Evolutionary conservation across 2,113 vertebrate genomes (phyloP).

Genomic region (Chloebia gouldiae): DNA sequence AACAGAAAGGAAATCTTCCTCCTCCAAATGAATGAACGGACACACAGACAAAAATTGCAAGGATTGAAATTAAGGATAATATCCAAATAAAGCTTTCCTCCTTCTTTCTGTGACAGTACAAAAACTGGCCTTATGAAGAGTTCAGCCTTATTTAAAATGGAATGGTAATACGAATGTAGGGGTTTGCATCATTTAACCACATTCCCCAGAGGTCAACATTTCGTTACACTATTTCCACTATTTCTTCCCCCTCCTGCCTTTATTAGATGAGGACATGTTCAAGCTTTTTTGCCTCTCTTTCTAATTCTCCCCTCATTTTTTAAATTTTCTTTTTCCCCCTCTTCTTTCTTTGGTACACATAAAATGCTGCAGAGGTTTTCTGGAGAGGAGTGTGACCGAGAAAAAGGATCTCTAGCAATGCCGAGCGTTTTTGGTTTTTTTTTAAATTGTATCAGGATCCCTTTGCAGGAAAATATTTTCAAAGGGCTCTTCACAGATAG

Average conservation of each 20-base stretch:
- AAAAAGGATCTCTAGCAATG: background rate
- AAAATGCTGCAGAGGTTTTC: slow-evolving; percentile 51
- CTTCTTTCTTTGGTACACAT: background rate
- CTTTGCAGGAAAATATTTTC: slow-evolving; percentile 42
- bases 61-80: background rate
- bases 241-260: background rate
- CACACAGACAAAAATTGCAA: background rate
- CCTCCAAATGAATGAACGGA: background rate
- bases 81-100: background rate
- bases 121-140: slow-evolving; percentile 18
- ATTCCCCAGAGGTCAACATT: slow-evolving; percentile 14
- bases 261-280: background rate
- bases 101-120: background rate
- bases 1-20: background rate
- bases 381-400: slow-evolving; percentile 5
- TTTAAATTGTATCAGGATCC: background rate
- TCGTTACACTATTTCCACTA: background rate
- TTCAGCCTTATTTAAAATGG: slow-evolving; percentile 3
- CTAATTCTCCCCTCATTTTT: background rate
- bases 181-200: background rate
- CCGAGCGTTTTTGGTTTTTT: background rate
- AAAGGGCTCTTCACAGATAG: slow-evolving; percentile 26
- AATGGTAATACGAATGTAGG: background rate
- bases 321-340: fast-evolving
- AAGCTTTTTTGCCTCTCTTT: background rate